These are phyloP conservation scores for Urechis unicinctus DNA, from an alignment of 2,888 invertebrate genomes.

Conservation along the genomic window DNA sequence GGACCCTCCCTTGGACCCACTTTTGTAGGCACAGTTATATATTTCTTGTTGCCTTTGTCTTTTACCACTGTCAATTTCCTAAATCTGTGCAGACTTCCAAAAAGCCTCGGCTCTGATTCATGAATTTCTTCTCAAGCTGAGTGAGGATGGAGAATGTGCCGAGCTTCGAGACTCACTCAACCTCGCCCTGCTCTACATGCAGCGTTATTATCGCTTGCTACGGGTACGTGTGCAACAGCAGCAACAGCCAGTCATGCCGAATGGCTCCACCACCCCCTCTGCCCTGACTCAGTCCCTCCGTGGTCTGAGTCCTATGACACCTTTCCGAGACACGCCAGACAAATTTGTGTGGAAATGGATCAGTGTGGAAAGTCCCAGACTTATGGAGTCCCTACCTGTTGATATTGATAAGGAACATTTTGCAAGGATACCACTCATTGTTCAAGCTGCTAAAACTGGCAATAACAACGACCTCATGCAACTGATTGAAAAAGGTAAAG, in stretches of 20 bases:
- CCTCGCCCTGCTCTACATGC: constrained; percentile 46
- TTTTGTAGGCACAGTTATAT: too few species aligned
- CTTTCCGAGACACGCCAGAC: constrained; percentile 46
- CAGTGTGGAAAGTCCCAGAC: constrained; percentile 35
- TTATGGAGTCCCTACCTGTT: constrained; percentile 11
- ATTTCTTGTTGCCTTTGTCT: too few species aligned
- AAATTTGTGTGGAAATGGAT: constrained; percentile 46
- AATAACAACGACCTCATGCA: constrained; percentile 33
- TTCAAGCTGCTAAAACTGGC: constrained; percentile 39
- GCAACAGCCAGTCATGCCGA: background rate
- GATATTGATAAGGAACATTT: constrained; percentile 12
- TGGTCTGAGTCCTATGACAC: constrained; percentile 48
- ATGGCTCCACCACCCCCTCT: background rate
- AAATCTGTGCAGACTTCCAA: constrained; percentile 44
- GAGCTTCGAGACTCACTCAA: constrained; percentile 47
- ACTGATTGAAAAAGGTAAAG: constrained; percentile 34
- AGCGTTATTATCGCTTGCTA: constrained; percentile 43
- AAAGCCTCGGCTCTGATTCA: constrained; percentile 48
- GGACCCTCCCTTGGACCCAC: too few species aligned
- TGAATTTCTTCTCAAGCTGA: constrained; percentile 46
- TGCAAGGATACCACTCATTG: constrained; percentile 33
- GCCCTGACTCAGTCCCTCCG: constrained; percentile 37
- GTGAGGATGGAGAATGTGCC: constrained; percentile 46
- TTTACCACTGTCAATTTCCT: too few species aligned
- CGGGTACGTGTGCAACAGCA: constrained; percentile 15